Evolutionary conservation across 2,113 vertebrate genomes (phyloP).

Genomic region (Regulus satrapa): DNA sequence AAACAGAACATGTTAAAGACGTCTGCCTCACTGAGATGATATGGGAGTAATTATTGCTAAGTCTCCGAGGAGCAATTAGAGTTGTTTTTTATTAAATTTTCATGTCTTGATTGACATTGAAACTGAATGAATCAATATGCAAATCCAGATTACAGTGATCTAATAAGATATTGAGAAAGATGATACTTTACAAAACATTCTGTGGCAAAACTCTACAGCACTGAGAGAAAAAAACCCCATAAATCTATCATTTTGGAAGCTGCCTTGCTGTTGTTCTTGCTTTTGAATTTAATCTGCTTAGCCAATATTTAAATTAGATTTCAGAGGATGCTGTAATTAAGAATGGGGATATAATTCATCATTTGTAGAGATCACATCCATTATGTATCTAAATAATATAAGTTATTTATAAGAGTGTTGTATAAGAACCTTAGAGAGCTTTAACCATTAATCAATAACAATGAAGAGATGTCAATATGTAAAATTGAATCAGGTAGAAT

Average conservation of each 20-base stretch:
- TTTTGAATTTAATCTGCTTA: not conserved
- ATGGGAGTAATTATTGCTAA: not conserved
- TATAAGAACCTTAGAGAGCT: not conserved
- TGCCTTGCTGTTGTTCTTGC: not conserved
- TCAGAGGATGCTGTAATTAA: not conserved
- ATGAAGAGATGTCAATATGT: not conserved
- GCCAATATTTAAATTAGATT: not conserved
- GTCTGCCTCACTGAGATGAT: not conserved
- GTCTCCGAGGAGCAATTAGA: slow-evolving; percentile 38
- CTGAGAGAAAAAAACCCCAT: not conserved
- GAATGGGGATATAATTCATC: not conserved
- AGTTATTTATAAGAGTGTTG: not conserved
- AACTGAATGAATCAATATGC: slow-evolving; percentile 3
- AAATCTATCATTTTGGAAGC: not conserved
- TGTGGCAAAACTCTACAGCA: not conserved
- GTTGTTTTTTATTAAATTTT: slow-evolving; percentile 32
- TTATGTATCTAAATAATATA: not conserved
- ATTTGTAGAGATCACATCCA: not conserved
- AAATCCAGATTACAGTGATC: slow-evolving; percentile 10
- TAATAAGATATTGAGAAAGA: not conserved
- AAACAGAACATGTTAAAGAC: not conserved
- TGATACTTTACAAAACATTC: not conserved
- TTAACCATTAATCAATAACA: not conserved
- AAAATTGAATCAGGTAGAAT: not conserved
- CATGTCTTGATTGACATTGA: slow-evolving; percentile 11